Conservation (phyloP, 2,797 vertebrate species). For the Oryzias dopingdopingensis region DNA sequence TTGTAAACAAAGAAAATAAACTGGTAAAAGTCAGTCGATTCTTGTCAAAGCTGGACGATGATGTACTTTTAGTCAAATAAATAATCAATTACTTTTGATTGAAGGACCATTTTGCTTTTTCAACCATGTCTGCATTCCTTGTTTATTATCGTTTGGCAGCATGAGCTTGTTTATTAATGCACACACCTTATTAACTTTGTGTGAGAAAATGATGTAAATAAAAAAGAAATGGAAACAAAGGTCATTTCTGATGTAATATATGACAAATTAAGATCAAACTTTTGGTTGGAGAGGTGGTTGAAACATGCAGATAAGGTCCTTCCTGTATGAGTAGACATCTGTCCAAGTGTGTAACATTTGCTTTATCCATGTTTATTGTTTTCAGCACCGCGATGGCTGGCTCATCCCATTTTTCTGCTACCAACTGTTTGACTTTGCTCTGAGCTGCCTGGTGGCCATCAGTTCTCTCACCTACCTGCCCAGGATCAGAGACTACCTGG, state of each 20-base stretch:
- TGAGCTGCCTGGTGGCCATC: conserved; percentile 95
- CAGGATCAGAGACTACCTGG: conserved; percentile 95
- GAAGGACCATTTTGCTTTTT: conserved; percentile 29
- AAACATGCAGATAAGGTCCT: conserved; percentile 15
- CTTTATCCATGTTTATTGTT: background rate
- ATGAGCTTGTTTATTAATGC: background rate
- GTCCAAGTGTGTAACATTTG: background rate
- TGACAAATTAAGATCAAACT: background rate
- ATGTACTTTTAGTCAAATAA: conserved; percentile 19
- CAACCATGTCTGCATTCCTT: conserved; percentile 9
- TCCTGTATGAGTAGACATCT: background rate
- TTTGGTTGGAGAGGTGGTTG: conserved; percentile 7
- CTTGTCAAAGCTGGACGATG: background rate
- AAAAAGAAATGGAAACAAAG: background rate
- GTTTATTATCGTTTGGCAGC: background rate
- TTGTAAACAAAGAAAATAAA: background rate
- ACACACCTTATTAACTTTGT: background rate
- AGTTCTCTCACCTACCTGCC: conserved; percentile 96
- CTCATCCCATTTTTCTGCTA: conserved; percentile 99
- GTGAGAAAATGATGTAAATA: background rate
- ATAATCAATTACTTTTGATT: conserved; percentile 1
- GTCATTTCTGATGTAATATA: background rate
- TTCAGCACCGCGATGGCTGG: conserved; percentile 94
- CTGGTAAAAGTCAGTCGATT: conserved; percentile 4
- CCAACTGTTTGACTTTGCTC: conserved; percentile 96